phyloP scores from a whole-genome alignment of 2,888 invertebrate species.

The Pachycephus smyrnensis region DNA sequence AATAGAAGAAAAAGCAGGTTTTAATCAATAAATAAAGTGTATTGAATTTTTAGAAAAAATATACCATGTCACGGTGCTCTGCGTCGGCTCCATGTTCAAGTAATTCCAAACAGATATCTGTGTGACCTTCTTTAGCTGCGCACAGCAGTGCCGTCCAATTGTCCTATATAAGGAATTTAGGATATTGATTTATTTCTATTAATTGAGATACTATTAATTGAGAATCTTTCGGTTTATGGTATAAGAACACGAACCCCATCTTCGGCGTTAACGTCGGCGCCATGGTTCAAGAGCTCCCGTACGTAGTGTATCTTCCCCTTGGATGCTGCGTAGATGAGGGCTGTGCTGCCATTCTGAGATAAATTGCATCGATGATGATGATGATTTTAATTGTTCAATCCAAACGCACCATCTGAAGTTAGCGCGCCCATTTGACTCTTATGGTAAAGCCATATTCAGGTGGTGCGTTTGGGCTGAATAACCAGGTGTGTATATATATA shows the following conservation, averaged over 20 bases:
- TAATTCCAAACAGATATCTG: slow-evolving; percentile 83
- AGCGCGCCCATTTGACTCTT: too few relatives aligned
- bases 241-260: slow-evolving; percentile 74
- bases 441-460: too few relatives aligned
- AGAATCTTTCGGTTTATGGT: not conserved
- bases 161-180: slow-evolving; percentile 70
- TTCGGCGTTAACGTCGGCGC: slow-evolving; percentile 91
- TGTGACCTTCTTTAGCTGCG: slow-evolving; percentile 90
- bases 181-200: not conserved
- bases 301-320: slow-evolving; percentile 88
- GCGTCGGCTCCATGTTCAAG: slow-evolving; percentile 87
- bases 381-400: too few relatives aligned
- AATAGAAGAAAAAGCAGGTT: not conserved
- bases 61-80: slow-evolving; percentile 88
- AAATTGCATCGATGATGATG: not conserved
- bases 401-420: too few relatives aligned
- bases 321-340: slow-evolving; percentile 91
- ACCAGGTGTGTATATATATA: too few relatives aligned
- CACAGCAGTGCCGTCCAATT: slow-evolving; percentile 93
- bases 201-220: slow-evolving; percentile 2
- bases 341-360: slow-evolving; percentile 89
- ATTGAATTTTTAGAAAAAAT: not conserved
- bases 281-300: slow-evolving; percentile 85
- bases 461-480: too few relatives aligned
- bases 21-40: not conserved